Evolutionary conservation across 2,888 invertebrate species (phyloP), one percentile per base, ranked within the genome.

Genomic region (Xanthorhoe spadicearia): DNA sequence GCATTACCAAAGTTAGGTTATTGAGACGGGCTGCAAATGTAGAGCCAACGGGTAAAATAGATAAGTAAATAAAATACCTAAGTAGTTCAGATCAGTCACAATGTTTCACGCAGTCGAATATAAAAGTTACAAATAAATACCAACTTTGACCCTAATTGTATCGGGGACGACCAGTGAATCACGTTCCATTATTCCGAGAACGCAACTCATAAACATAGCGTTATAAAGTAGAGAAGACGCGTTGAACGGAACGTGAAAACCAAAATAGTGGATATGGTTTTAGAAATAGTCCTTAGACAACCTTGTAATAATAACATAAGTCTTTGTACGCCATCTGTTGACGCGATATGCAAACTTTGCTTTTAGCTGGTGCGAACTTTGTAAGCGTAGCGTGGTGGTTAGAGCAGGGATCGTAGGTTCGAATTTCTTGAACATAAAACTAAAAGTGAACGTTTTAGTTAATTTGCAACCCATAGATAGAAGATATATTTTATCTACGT

Each of bases 111-210:
- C 56, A 15, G 28, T 57, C n/a, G 28, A 32, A 19, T 48, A 17
- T 17, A 48, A 43, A 15, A 49, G 58, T 35, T 23, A 55, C 15
- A 51, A 57, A 54, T 58, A 57, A 58, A 66, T 54, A 58, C 66
- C 61, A 66, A 58, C 61, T 61, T 62, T 61, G 55, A 61, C 54
- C 61, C 55, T 61, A 59, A 46, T 62, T 62, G 62, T 62, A 66
- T 62, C 54, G 62, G 10, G 61, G 54, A 18, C 66, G 58, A 15
- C 23, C 38, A 13, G 43, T 66, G 62, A 66, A 49, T 66, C 66
- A 66, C 50, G 51, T 62, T 57, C 54, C 54, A 66, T 56, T 65
- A 65, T 66, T 66, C 66, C 59, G 17, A 46, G 66, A 66, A 66
- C 62, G 54, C 53, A 52, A 51, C 56, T 61, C 48, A 48, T 61